Base-by-base conservation (phyloP, 2,888 invertebrate genomes). In the Dryobotodes eremita region DNA sequence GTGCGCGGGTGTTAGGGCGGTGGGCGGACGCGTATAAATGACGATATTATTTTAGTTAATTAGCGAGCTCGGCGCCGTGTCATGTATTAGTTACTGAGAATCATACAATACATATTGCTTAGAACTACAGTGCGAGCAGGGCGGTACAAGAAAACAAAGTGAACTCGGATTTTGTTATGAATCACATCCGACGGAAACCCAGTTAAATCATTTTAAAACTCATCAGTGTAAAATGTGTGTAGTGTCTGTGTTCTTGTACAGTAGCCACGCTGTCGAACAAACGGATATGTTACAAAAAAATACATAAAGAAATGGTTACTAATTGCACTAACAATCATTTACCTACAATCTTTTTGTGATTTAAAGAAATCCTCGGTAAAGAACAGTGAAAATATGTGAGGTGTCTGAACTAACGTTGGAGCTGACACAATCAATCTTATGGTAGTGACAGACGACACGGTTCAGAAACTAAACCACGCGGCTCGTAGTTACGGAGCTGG, bases 381-480 rank as follows among this genome's bases (percentile, higher is more conserved):
- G 64, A 55, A 36, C 26, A 71, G 36, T 20, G 62, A 70, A 73
- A 79, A 26, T 50, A 73, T 71, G 23, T 53, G 73, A 80, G 71
- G 57, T 76, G 85, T 81, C 62, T 57, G 68, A 69, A 78, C 73
- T 65, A 65, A 86, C 59, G 77, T 73, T 50, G n/a, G 26, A 62
- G 84, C 73, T 57, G 59, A 66, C 73, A 74, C 83, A 62, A 90
- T 90, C 88, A 84, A 87, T 90, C 90, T 87, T 79, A 23, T 57
- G 70, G 7, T 7, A 0, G 87, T 79, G 86, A 88, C 86, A 86
- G 82, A 68, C 75, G 80, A 88, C 88, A 83, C 72, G 74, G 31
- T 48, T 55, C 62, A 42, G 61, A 6, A 42, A 65, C 71, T 55
- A 59, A 64, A 75, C 77, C 75, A 20, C 78, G 72, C 71, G 55